Conservation (phyloP, 64 coral and sea anemone genomes). For the Catalaphyllia jardinei region DNA sequence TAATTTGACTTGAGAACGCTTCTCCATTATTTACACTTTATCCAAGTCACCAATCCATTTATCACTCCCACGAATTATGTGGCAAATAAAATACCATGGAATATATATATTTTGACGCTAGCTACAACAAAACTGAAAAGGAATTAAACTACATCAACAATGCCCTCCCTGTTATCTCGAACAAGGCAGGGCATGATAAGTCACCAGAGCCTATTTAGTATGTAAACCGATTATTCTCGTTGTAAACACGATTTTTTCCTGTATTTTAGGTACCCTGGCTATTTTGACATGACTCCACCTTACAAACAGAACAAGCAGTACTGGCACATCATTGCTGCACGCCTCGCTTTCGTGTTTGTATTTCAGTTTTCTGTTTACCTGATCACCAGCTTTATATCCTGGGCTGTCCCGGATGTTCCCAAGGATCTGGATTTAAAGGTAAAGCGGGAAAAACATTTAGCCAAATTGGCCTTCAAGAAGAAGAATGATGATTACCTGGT, state of each 20-base stretch:
- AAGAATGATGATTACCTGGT: background rate
- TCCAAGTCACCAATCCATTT: too few relatives aligned
- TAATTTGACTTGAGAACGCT: too few relatives aligned
- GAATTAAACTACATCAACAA: too few relatives aligned
- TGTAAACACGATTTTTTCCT: background rate
- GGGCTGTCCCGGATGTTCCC: conserved; percentile 66
- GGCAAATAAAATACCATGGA: too few relatives aligned
- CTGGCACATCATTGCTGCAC: conserved; percentile 73
- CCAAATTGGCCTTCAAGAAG: conserved; percentile 18
- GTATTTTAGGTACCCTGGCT: conserved; percentile 47
- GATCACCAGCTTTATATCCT: conserved; percentile 71
- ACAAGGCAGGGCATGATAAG: too few relatives aligned
- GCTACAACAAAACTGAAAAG: too few relatives aligned
- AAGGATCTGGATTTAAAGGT: conserved; percentile 45
- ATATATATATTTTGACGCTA: too few relatives aligned
- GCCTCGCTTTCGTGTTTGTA: conserved; percentile 84
- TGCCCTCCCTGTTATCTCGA: too few relatives aligned
- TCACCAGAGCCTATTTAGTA: background rate
- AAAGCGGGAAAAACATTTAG: conserved; percentile 62
- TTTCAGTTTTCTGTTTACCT: conserved; percentile 77
- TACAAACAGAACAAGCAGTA: conserved; percentile 82
- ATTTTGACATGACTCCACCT: conserved; percentile 49
- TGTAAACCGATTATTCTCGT: background rate
- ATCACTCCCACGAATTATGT: too few relatives aligned
- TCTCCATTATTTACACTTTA: too few relatives aligned